These are phyloP conservation scores for Thalassophryne amazonica DNA, from an alignment of 2,797 vertebrate genomes.

Conservation along the genomic window DNA sequence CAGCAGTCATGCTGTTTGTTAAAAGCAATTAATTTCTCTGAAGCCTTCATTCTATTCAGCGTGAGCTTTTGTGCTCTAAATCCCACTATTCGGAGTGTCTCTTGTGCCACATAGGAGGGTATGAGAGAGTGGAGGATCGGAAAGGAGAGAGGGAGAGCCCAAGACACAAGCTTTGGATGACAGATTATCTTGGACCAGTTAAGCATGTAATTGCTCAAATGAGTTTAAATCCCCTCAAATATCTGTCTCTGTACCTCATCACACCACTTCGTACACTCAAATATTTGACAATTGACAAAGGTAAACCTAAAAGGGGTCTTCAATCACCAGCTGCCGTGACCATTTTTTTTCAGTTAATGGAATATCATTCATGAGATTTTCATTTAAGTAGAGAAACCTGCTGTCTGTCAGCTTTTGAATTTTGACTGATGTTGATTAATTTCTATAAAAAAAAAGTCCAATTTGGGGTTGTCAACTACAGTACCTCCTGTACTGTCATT, in stretches of 20 bases:
- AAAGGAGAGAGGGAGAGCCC: slow-evolving; percentile 72
- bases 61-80: slow-evolving; percentile 97
- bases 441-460: too few relatives aligned
- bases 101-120: slow-evolving; percentile 90
- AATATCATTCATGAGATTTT: slow-evolving; percentile 82
- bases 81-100: slow-evolving; percentile 95
- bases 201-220: slow-evolving; percentile 99
- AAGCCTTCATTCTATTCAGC: slow-evolving; percentile 98
- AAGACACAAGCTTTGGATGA: slow-evolving; percentile 89
- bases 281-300: slow-evolving; percentile 99
- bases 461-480: too few relatives aligned
- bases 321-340: slow-evolving; percentile 90
- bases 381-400: slow-evolving; percentile 72
- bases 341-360: slow-evolving; percentile 78
- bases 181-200: slow-evolving; percentile 99
- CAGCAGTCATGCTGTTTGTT: slow-evolving; percentile 99
- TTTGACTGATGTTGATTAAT: slow-evolving; percentile 6
- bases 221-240: slow-evolving; percentile 99
- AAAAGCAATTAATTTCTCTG: slow-evolving; percentile 99
- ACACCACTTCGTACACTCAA: slow-evolving; percentile 99
- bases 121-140: slow-evolving; percentile 73
- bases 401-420: slow-evolving; percentile 5
- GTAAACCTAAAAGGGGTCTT: slow-evolving; percentile 93
- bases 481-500: too few relatives aligned
- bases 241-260: slow-evolving; percentile 99